phyloP scores from a whole-genome alignment of 2,113 vertebrate genomes.

The Sander vitreus region DNA sequence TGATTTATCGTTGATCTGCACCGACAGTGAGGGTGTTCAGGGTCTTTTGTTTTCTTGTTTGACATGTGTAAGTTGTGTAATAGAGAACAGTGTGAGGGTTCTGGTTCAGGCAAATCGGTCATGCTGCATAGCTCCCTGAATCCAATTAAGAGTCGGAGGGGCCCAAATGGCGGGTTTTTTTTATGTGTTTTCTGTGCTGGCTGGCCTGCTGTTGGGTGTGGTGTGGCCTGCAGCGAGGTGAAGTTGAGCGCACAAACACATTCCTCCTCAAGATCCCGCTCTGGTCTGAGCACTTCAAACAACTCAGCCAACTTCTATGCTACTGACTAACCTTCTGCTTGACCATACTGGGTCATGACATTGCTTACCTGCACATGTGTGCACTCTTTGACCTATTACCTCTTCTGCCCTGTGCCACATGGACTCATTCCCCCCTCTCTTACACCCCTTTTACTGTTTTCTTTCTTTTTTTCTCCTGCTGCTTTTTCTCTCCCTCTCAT shows the following conservation, averaged over 20 bases:
- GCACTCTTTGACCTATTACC: slow-evolving; percentile 22
- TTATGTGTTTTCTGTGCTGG: slow-evolving; percentile 74
- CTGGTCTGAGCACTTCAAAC: slow-evolving; percentile 41
- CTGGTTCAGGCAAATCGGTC: slow-evolving; percentile 75
- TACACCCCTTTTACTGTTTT: slow-evolving; percentile 40
- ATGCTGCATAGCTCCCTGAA: slow-evolving; percentile 82
- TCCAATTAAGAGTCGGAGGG: slow-evolving; percentile 80
- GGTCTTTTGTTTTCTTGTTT: slow-evolving; percentile 72
- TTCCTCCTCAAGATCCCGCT: slow-evolving; percentile 73
- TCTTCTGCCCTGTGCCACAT: slow-evolving; percentile 35
- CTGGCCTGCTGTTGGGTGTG: slow-evolving; percentile 76
- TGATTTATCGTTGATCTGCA: slow-evolving; percentile 44
- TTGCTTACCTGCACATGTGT: slow-evolving; percentile 1
- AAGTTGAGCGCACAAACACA: slow-evolving; percentile 78
- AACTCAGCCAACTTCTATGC: slow-evolving; percentile 8
- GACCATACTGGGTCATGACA: background rate
- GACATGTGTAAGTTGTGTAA: slow-evolving; percentile 78
- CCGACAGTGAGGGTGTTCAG: slow-evolving; percentile 62
- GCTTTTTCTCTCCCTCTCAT: slow-evolving; percentile 27
- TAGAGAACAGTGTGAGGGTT: slow-evolving; percentile 69
- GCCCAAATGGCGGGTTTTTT: slow-evolving; percentile 76
- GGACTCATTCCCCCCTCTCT: slow-evolving; percentile 29
- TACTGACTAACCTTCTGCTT: background rate
- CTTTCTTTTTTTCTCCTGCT: slow-evolving; percentile 36
- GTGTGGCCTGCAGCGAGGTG: slow-evolving; percentile 76